These are phyloP conservation scores for Girardinus metallicus DNA, from an alignment of 2,797 vertebrate species.

Conservation along the genomic window DNA sequence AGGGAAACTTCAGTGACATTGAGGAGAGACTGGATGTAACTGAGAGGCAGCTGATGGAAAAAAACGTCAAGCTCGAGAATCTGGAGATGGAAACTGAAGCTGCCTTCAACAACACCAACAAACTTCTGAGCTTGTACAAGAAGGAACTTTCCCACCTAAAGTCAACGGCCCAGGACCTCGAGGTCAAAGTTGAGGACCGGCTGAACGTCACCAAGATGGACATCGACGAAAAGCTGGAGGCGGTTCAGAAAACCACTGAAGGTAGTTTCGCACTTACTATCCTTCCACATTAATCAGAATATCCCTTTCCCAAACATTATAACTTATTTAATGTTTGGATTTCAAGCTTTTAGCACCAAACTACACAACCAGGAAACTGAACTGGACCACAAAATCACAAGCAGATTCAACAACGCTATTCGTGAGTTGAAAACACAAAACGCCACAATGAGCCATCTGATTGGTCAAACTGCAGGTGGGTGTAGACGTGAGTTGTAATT, in stretches of 20 bases:
- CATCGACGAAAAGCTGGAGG: neutral
- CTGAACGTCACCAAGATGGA: neutral
- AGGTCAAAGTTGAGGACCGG: neutral
- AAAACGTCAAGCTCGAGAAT: neutral
- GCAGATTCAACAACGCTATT: neutral
- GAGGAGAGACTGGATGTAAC: neutral
- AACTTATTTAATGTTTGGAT: neutral
- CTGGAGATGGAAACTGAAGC: neutral
- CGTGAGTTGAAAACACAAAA: neutral
- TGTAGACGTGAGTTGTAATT: neutral
- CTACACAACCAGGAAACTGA: neutral
- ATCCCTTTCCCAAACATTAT: neutral
- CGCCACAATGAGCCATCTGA: neutral
- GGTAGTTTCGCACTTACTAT: neutral
- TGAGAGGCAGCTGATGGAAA: neutral
- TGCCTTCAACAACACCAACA: neutral
- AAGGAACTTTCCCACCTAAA: neutral
- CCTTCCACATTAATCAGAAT: neutral
- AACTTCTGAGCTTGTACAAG: neutral
- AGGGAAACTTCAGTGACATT: neutral
- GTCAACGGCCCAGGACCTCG: neutral
- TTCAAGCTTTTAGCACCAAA: neutral
- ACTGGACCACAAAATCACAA: neutral
- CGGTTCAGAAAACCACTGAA: neutral
- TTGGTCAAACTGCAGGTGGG: neutral